Base-by-base conservation (phyloP, 92 coral and sea anemone genomes). In the Zoanthus gigantus region DNA sequence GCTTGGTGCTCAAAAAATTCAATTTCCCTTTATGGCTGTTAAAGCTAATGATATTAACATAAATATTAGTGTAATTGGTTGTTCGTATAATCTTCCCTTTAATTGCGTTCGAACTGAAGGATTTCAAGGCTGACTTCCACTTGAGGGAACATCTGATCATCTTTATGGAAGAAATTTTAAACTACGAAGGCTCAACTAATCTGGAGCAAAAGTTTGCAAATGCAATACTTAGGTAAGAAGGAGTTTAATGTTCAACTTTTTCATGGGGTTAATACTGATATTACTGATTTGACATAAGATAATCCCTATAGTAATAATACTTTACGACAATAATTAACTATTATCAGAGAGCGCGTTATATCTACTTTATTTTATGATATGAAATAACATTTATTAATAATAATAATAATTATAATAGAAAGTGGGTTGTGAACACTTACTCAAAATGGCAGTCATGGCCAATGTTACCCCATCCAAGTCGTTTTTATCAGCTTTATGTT, bases 181-280 rank as follows among this genome's bases (percentile, higher is more conserved):
- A 82, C 72, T 86, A 91, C 50, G 98, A 92, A 42, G 89, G 92
- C 16, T 91, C 94, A 5, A 89, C 97, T 30, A 94, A 90, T 58
- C 87, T 95, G 72, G 95, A 95, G 79, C 94, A 95, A 61, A 93
- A 91, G 61, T 93, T 95, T 83, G 96, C 98, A 7, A 76, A 88
- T 47, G 98, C 93, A 6, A 95, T 95, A 54, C 86, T 95, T 54
- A 93, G 92, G 98, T 95, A 79, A 74, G 89, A 13, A 32, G 4
- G 7, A 15, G 31, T 30, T 6, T 7, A 4, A n/a, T 0, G 28
- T 5, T 9, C 17, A n/a, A 63, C 10, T 17, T 7, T 63, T 63
- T 18, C 6, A 4, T 16, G 17, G 18, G 18, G 1, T 11, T 9
- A 13, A 4, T 58, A 12, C 14, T 4, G 14, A 50, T 7, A 50